Percentiles rank a stretch among this genome's conserved stretches.
Conservation (phyloP, 2,113 vertebrate species). For the Phasianus colchicus region DNA sequence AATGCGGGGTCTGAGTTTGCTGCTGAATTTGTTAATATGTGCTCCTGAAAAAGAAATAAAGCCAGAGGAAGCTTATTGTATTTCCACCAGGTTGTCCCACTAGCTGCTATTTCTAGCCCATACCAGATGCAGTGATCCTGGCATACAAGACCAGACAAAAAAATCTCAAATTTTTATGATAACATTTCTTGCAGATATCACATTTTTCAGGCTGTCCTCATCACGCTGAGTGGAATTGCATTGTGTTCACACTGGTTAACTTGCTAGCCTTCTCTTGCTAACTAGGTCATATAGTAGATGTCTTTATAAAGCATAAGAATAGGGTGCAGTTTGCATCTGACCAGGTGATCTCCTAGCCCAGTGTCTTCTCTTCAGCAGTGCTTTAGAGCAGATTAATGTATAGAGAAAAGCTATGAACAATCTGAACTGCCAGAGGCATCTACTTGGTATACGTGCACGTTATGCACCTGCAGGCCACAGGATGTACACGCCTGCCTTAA, state of each 20-base stretch:
- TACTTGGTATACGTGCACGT: neutral
- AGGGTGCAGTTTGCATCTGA: neutral
- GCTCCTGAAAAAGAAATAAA: slow-evolving; percentile 55
- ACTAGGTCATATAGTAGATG: neutral
- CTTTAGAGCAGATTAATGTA: neutral
- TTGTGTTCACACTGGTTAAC: neutral
- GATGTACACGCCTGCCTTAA: neutral
- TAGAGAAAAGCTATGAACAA: neutral
- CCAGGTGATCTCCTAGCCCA: neutral
- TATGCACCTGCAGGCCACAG: no score
- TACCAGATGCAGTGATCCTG: slow-evolving; percentile 20
- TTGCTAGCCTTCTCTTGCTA: neutral
- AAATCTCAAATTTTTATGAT: neutral
- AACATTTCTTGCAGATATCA: neutral
- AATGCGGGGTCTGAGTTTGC: slow-evolving; percentile 32
- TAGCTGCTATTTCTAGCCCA: slow-evolving; percentile 27
- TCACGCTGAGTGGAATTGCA: neutral
- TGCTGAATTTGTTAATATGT: slow-evolving; percentile 47
- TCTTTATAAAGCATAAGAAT: neutral
- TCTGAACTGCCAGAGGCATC: neutral
- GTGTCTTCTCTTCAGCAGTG: neutral
- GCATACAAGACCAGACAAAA: neutral
- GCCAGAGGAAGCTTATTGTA: slow-evolving; percentile 14
- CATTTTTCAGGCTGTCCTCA: neutral
- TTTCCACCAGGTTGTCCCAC: slow-evolving; percentile 36